Base-by-base conservation (phyloP, 2,888 invertebrate species). In the Sturmia bella region DNA sequence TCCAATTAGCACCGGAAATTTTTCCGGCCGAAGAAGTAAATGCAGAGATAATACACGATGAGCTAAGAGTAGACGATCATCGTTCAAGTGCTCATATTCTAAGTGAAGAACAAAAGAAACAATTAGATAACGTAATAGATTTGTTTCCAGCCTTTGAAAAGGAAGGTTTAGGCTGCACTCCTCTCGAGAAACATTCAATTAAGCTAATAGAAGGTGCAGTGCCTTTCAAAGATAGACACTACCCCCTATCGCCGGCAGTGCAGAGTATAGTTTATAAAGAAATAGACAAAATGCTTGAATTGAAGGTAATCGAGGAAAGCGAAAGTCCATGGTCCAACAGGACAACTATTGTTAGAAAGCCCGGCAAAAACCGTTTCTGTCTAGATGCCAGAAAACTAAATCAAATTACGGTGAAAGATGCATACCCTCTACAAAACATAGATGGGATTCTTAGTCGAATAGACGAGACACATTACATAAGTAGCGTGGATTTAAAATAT, bases 211-310 rank as follows among this genome's bases (percentile, higher is more conserved):
- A 50, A 11, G 21, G 48, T 50, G 48, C 48, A 2, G 19, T 12
- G n/a, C 17, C 48, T 11, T 50, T 50, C 21, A 50, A 50, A 19
- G 43, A 76, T n/a, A 6, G 83, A 0, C 79, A 79, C 19, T 83
- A 74, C 12, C 79, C 84, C 0, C 32, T 79, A 4, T 83, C 81
- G 1, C 83, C 84, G 4, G 75, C 64, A 3, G 56, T 76, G 9
- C 83, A 84, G 19, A 48, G 59, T 15, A 39, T 80, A 17, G 45
- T 82, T 5, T 80, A 81, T 54, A 56, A 52, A 9, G 87, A 88
- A 69, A 81, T 89, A 0, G 87, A 88, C 19, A 63, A 85, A 2
- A 89, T 89, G 88, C 27, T 88, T 7, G 19, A 7, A 3, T 19
- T 21, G 15, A 45, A 15, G 15, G 45, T 45, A 11, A 45, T n/a